A percentile compares a stretch with the other conserved stretches of the same genome.
phyloP scores from a whole-genome alignment of 2,113 vertebrate genomes.

The Tetrax tetrax region DNA sequence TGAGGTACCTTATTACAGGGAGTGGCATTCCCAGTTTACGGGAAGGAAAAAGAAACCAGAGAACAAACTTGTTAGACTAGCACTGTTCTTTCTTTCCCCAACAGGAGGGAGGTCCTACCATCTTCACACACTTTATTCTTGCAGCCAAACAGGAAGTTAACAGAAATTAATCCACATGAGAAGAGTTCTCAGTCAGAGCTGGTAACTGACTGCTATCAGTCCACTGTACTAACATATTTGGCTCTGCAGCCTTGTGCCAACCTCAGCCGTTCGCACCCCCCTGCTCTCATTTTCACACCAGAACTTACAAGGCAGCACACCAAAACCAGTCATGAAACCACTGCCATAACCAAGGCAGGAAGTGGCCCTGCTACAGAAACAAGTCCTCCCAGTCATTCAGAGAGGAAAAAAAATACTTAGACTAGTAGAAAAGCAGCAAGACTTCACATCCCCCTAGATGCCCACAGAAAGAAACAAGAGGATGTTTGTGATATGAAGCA shows the following conservation, averaged over 20 bases:
- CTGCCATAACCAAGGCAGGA: background rate
- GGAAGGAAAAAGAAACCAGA: background rate
- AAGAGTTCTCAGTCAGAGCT: background rate
- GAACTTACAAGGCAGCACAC: background rate
- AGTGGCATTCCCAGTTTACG: background rate
- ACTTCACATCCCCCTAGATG: background rate
- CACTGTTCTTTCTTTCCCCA: background rate
- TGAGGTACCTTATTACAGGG: background rate
- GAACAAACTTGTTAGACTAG: background rate
- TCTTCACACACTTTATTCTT: background rate
- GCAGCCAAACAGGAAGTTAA: background rate
- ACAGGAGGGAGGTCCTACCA: background rate
- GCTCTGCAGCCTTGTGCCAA: background rate
- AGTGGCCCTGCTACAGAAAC: background rate
- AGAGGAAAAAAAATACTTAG: background rate
- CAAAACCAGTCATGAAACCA: background rate
- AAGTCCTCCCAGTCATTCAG: background rate
- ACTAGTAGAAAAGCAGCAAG: background rate
- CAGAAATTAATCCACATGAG: background rate
- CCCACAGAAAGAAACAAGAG: background rate
- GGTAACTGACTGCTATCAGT: background rate
- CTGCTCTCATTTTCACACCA: background rate
- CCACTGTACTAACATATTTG: background rate
- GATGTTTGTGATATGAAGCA: background rate
- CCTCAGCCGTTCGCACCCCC: background rate